These are phyloP conservation scores for Anguilla obscura DNA, from an alignment of 2,797 vertebrate genomes.

Conservation along the genomic window DNA sequence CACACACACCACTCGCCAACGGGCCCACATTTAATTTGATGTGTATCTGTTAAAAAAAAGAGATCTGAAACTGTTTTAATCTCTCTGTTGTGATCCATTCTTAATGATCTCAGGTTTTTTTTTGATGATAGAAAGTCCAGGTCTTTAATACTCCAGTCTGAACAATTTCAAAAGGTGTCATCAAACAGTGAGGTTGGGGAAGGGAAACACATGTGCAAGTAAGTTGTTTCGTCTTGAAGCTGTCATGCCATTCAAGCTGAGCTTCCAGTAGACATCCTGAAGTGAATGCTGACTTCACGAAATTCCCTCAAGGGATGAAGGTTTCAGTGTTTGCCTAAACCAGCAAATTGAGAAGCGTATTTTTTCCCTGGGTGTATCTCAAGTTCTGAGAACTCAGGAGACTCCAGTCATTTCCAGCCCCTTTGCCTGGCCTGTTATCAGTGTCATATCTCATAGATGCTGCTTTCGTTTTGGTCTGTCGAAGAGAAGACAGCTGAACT, in stretches of 20 bases:
- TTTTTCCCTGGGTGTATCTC: constrained; percentile 39
- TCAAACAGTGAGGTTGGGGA: constrained; percentile 13
- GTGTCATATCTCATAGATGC: constrained; percentile 60
- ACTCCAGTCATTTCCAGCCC: constrained; percentile 56
- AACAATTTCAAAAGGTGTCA: not conserved
- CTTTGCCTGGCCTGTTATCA: constrained; percentile 49
- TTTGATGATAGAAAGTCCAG: not conserved
- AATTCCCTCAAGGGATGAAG: constrained; percentile 40
- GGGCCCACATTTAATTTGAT: not conserved
- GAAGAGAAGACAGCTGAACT: constrained; percentile 49
- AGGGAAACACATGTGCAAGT: constrained; percentile 3
- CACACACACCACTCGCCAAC: constrained; percentile 10
- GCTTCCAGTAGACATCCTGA: constrained; percentile 25
- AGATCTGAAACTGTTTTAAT: not conserved
- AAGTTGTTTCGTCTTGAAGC: constrained; percentile 18
- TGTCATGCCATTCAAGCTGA: not conserved
- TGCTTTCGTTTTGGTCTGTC: constrained; percentile 58
- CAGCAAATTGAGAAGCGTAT: constrained; percentile 47
- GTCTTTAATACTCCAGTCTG: not conserved
- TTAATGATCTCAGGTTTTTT: not conserved
- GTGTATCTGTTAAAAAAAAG: not conserved
- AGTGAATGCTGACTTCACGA: constrained; percentile 44
- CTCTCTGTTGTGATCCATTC: not conserved
- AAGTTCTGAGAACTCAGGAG: constrained; percentile 50
- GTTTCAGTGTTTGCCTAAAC: constrained; percentile 52